Evolutionary conservation across 1,140 invertebrate species (phyloP).

Genomic region (Drosophila chauvacae): DNA sequence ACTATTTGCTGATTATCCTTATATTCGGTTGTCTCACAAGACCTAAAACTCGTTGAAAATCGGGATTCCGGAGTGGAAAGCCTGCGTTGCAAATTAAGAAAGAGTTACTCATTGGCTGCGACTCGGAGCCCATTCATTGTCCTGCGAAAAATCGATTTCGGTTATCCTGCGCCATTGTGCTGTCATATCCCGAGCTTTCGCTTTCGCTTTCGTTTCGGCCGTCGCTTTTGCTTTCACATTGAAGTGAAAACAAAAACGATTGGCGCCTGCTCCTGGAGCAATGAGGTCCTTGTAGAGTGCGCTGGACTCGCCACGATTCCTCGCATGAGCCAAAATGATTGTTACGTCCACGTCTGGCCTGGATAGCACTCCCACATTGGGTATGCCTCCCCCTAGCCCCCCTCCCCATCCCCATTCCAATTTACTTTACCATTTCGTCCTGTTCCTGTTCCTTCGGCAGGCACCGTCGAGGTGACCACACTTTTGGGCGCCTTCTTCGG

Average conservation of each 20-base stretch:
- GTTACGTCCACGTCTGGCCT: slow-evolving; percentile 81
- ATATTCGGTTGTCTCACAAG: not conserved
- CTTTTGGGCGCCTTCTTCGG: slow-evolving; percentile 91
- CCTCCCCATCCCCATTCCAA: not conserved
- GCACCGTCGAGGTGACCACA: slow-evolving; percentile 91
- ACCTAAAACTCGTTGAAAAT: not conserved
- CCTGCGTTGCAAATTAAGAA: not conserved
- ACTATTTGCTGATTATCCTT: not conserved
- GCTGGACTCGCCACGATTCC: slow-evolving; percentile 24
- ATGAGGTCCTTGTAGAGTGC: slow-evolving; percentile 20
- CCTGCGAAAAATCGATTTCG: slow-evolving; percentile 77
- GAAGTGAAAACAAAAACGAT: slow-evolving; percentile 44
- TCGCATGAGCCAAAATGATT: slow-evolving; percentile 81
- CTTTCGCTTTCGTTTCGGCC: slow-evolving; percentile 22
- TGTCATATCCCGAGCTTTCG: slow-evolving; percentile 68
- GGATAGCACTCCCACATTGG: slow-evolving; percentile 79
- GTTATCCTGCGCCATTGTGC: slow-evolving; percentile 50
- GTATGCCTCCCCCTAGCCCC: slow-evolving; percentile 44
- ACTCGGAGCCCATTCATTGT: slow-evolving; percentile 32
- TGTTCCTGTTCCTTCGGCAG: slow-evolving; percentile 84
- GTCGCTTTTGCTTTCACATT: slow-evolving; percentile 24
- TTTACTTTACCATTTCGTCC: not conserved
- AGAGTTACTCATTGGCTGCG: not conserved
- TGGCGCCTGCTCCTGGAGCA: slow-evolving; percentile 12
- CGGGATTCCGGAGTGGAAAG: not conserved